These are phyloP conservation scores for Priocnemis perturbator DNA, from an alignment of 2,888 invertebrate species.

Conservation along the genomic window DNA sequence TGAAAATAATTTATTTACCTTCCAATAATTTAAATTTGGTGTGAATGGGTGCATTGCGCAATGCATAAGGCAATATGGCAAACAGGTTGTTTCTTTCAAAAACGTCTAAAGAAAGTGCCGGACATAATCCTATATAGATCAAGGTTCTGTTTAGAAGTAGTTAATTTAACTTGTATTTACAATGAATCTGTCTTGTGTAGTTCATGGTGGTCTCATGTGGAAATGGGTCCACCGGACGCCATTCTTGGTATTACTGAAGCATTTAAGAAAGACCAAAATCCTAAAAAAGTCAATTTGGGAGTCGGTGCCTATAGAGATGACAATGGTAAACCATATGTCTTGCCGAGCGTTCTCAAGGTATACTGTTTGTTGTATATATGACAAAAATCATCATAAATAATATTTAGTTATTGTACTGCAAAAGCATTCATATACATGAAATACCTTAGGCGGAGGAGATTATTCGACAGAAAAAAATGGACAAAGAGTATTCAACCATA, in stretches of 20 bases:
- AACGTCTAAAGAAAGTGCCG: too few species aligned
- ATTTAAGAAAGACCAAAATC: conserved; percentile 90
- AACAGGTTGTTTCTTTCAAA: too few species aligned
- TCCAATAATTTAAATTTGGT: too few species aligned
- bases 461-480: conserved; percentile 82
- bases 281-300: conserved; percentile 97
- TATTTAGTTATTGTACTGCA: neutral
- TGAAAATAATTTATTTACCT: too few species aligned
- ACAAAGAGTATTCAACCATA: conserved; percentile 98
- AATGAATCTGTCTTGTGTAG: conserved; percentile 74
- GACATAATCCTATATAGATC: too few species aligned
- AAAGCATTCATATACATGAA: conserved; percentile 12
- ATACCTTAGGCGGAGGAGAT: conserved; percentile 87
- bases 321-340: conserved; percentile 95
- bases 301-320: conserved; percentile 98
- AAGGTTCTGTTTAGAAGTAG: too few species aligned
- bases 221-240: conserved; percentile 98
- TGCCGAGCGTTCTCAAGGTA: conserved; percentile 90
- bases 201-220: conserved; percentile 91
- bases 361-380: conserved; percentile 12
- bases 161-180: too few species aligned
- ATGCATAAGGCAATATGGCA: too few species aligned
- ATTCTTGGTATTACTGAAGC: conserved; percentile 99
- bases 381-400: neutral
- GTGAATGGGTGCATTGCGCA: too few species aligned